Evolutionary conservation across 2,888 invertebrate species (phyloP).

Genomic region (Steinernema carpocapsae): DNA sequence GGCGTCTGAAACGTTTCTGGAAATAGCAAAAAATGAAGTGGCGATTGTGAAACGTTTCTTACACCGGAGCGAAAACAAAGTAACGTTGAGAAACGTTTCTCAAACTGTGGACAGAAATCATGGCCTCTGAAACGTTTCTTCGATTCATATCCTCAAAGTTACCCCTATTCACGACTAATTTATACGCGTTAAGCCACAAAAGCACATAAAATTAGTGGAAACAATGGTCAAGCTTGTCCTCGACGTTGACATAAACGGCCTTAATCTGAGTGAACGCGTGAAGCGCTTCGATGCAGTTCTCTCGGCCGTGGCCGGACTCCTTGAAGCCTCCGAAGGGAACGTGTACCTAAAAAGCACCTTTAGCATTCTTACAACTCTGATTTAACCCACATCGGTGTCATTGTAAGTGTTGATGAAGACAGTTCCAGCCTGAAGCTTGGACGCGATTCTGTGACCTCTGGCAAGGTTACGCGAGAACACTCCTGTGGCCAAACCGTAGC

Average conservation of each 20-base stretch:
- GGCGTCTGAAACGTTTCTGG: too few species aligned
- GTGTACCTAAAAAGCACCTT: slow-evolving; percentile 64
- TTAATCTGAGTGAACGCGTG: slow-evolving; percentile 73
- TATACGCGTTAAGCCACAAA: too few species aligned
- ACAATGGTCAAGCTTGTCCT: slow-evolving; percentile 52
- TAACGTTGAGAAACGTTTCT: too few species aligned
- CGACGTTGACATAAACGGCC: slow-evolving; percentile 71
- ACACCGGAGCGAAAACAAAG: too few species aligned
- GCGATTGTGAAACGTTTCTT: too few species aligned
- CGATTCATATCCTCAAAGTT: too few species aligned
- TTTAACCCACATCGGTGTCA: slow-evolving; percentile 70
- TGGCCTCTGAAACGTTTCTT: too few species aligned
- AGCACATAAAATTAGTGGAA: slow-evolving; percentile 19
- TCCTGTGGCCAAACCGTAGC: slow-evolving; percentile 74
- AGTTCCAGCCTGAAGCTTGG: slow-evolving; percentile 72
- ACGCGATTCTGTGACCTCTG: slow-evolving; percentile 72
- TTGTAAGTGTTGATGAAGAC: slow-evolving; percentile 75
- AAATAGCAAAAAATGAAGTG: too few species aligned
- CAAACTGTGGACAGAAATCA: too few species aligned
- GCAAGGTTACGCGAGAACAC: slow-evolving; percentile 72
- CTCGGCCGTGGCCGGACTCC: slow-evolving; percentile 73
- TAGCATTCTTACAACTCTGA: not conserved
- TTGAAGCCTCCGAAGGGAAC: slow-evolving; percentile 74
- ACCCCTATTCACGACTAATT: too few species aligned
- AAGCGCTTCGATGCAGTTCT: slow-evolving; percentile 72